phyloP scores from a whole-genome alignment of 2,797 vertebrate genomes.

The Sciurus vulgaris region DNA sequence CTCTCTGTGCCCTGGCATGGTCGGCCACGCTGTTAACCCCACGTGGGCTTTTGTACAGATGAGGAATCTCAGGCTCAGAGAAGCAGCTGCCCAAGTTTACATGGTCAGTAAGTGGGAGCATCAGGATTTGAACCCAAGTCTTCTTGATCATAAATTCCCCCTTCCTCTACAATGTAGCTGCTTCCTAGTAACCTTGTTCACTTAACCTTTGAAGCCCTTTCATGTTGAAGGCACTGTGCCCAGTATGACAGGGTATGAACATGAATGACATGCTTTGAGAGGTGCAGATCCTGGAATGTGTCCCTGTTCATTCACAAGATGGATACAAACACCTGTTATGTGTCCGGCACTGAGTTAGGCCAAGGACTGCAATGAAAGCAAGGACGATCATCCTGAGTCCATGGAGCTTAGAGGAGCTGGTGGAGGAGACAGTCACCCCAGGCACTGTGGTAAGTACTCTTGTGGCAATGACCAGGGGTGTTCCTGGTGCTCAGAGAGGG shows the following conservation, averaged over 20 bases:
- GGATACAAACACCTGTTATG: neutral
- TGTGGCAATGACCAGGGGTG: neutral
- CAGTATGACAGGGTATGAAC: neutral
- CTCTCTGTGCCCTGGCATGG: neutral
- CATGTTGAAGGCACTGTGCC: neutral
- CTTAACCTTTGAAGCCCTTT: neutral
- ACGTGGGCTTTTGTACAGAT: neutral
- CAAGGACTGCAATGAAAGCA: neutral
- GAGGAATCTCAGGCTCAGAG: neutral
- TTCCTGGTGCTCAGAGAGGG: neutral
- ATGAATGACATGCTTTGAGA: neutral
- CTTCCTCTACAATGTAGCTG: neutral
- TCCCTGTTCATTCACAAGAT: neutral
- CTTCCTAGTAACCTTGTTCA: neutral
- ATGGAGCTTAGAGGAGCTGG: neutral
- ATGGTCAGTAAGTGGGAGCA: neutral
- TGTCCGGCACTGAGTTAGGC: neutral
- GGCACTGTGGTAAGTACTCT: neutral
- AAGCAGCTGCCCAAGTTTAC: neutral
- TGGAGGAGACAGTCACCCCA: accelerated
- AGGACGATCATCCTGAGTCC: neutral
- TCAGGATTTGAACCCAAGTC: neutral
- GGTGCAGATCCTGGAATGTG: neutral
- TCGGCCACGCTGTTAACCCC: neutral
- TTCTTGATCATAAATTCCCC: neutral